A percentile compares a stretch with the other conserved stretches of the same genome.
Evolutionary conservation across 2,113 vertebrate genomes (phyloP).

Genomic region (Scophthalmus maximus): DNA sequence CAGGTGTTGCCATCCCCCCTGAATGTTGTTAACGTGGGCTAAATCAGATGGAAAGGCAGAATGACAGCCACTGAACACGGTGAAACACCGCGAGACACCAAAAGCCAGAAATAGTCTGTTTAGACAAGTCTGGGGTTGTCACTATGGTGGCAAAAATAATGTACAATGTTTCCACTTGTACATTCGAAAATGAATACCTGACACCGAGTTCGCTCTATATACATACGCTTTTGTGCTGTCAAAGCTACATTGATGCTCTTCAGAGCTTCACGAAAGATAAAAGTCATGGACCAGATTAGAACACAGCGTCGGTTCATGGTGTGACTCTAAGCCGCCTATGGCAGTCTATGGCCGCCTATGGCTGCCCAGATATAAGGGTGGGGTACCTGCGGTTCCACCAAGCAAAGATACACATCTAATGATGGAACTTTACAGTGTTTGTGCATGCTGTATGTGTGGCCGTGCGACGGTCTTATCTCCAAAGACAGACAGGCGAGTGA

Average conservation of each 20-base stretch:
- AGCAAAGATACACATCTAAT: not conserved
- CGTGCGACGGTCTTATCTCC: conserved; percentile 42
- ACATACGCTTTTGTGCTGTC: not conserved
- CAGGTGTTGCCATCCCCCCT: conserved; percentile 60
- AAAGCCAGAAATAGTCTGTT: conserved; percentile 23
- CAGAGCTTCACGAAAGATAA: not conserved
- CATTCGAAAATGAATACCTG: not conserved
- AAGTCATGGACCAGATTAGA: not conserved
- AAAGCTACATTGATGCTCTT: conserved; percentile 4
- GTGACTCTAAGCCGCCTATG: not conserved
- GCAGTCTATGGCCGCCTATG: no score
- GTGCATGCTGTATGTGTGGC: not conserved
- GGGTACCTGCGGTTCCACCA: not conserved
- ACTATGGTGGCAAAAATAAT: not conserved
- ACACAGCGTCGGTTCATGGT: not conserved
- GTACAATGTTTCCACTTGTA: not conserved
- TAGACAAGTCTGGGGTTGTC: not conserved
- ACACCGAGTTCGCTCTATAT: not conserved
- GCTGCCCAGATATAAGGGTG: not conserved
- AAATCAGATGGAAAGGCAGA: conserved; percentile 56
- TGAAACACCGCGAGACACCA: not conserved
- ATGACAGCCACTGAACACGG: conserved; percentile 38
- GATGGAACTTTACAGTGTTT: conserved; percentile 26
- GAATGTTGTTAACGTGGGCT: conserved; percentile 49
- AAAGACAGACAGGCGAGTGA: conserved; percentile 36